phyloP scores from a whole-genome alignment of 2,113 vertebrate genomes.

The Bos indicus region DNA sequence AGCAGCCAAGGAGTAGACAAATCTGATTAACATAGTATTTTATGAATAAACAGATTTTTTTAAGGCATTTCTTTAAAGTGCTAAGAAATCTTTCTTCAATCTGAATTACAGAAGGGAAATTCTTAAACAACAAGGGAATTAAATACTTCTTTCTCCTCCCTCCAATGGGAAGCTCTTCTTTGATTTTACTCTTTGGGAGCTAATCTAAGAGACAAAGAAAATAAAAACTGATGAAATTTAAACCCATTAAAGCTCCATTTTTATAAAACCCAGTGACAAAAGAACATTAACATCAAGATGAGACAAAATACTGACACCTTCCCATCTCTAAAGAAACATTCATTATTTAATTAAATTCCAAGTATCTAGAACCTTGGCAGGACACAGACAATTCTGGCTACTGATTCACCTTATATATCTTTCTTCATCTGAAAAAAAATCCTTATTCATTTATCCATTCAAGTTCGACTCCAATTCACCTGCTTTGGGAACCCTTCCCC shows the following conservation, averaged over 20 bases:
- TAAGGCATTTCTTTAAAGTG: background rate
- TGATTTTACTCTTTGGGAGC: background rate
- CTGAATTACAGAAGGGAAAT: background rate
- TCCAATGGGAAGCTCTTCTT: background rate
- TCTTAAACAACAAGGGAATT: background rate
- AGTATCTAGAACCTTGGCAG: background rate
- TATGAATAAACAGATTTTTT: background rate
- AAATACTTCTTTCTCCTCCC: background rate
- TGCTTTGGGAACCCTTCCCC: background rate
- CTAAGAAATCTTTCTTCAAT: constrained; percentile 35
- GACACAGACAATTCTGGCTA: background rate
- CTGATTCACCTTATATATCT: background rate
- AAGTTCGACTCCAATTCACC: background rate
- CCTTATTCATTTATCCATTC: background rate
- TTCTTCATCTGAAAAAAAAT: constrained; percentile 11
- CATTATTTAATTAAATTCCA: background rate
- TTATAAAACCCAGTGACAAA: background rate
- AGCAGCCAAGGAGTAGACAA: background rate
- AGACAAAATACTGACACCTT: background rate
- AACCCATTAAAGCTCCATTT: background rate
- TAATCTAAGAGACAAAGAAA: background rate
- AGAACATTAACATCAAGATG: background rate
- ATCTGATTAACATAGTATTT: background rate
- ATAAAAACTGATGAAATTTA: constrained; percentile 23
- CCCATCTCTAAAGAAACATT: background rate